These are phyloP conservation scores for Siniperca scherzeri DNA, from an alignment of 2,797 vertebrate genomes.

Conservation along the genomic window DNA sequence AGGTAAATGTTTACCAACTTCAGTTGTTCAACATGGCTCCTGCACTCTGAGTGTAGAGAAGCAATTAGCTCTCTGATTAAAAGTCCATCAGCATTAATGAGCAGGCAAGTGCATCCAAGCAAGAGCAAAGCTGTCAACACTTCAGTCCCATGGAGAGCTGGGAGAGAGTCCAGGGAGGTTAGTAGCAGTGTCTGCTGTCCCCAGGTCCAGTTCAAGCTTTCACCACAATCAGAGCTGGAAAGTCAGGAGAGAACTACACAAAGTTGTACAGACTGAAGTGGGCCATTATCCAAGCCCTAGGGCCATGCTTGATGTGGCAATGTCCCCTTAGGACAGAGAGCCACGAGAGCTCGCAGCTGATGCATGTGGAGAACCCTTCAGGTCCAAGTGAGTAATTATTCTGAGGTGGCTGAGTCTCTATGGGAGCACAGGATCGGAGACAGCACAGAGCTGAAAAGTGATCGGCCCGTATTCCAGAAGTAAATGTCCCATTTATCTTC, in stretches of 20 bases:
- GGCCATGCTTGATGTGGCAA: background rate
- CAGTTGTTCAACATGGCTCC: conserved; percentile 16
- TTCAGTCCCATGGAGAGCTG: background rate
- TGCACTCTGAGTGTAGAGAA: conserved; percentile 11
- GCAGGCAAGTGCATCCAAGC: conserved; percentile 17
- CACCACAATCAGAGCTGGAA: conserved; percentile 6
- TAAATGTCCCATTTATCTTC: conserved; percentile 23
- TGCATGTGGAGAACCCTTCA: conserved; percentile 22
- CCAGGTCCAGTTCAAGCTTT: background rate
- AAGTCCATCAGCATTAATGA: conserved; percentile 50
- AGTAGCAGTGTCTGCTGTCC: background rate
- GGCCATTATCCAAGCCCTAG: conserved; percentile 1
- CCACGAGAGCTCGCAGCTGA: conserved; percentile 15
- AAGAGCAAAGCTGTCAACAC: conserved; percentile 26
- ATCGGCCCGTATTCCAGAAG: background rate
- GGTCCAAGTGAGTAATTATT: conserved; percentile 41
- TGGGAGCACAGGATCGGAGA: background rate
- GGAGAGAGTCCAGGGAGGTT: background rate
- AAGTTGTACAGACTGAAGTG: conserved; percentile 23
- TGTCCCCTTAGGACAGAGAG: conserved; percentile 20
- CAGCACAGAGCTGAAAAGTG: background rate
- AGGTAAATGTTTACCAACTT: conserved; percentile 45
- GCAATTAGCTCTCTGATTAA: conserved; percentile 56
- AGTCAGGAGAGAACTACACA: conserved; percentile 5
- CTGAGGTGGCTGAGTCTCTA: conserved; percentile 20